Evolutionary conservation across 2,888 invertebrate species (phyloP).

Genomic region (Lasioglossum pauxillum): DNA sequence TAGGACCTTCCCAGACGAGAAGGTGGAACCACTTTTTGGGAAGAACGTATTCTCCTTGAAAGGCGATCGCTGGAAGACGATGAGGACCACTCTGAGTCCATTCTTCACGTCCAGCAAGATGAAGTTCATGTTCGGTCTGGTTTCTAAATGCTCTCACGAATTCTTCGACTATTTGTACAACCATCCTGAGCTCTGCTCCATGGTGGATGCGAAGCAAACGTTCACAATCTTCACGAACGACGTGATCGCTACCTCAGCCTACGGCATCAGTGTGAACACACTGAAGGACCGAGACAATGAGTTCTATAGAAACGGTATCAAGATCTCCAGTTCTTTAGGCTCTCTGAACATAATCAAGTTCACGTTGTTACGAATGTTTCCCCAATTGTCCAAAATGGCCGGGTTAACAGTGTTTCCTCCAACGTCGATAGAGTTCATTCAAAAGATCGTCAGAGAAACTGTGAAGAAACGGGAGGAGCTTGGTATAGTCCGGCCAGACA

Average conservation of each 20-base stretch:
- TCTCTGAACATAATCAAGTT: constrained; percentile 46
- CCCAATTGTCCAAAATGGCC: constrained; percentile 48
- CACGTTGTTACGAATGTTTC: constrained; percentile 29
- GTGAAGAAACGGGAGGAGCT: constrained; percentile 85
- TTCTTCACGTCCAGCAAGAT: constrained; percentile 79
- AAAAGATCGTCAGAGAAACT: constrained; percentile 78
- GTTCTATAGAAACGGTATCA: constrained; percentile 64
- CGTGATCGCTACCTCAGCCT: constrained; percentile 77
- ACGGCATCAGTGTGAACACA: constrained; percentile 76
- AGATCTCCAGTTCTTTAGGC: background rate
- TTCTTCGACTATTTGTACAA: constrained; percentile 72
- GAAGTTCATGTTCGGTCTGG: constrained; percentile 75
- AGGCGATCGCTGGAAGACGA: constrained; percentile 77
- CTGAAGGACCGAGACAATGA: constrained; percentile 76
- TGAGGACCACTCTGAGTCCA: constrained; percentile 77
- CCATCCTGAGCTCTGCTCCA: constrained; percentile 71
- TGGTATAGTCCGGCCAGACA: constrained; percentile 86
- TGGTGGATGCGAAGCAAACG: constrained; percentile 74
- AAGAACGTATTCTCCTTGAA: constrained; percentile 76
- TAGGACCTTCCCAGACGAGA: background rate
- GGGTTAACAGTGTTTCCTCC: constrained; percentile 54
- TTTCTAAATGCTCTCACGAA: constrained; percentile 71
- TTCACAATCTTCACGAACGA: constrained; percentile 70
- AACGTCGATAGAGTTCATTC: constrained; percentile 56
- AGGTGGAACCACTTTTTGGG: constrained; percentile 76